Conservation (phyloP, 2,888 invertebrate genomes). For the Merodon equestris region DNA sequence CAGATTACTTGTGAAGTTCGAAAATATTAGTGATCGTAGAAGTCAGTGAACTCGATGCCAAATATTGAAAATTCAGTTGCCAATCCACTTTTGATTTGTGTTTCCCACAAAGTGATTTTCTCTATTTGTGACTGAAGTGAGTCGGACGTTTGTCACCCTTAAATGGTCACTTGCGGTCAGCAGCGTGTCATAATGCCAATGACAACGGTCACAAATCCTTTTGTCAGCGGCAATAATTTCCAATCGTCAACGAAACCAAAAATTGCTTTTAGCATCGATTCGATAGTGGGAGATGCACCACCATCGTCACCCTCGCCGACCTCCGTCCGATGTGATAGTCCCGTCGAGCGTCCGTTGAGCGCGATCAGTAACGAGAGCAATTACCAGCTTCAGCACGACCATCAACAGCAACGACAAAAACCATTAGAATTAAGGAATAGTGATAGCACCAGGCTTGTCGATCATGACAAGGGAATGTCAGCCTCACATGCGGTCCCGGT, state of each 20-base stretch:
- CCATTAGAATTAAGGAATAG: conserved; percentile 72
- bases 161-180: conserved; percentile 79
- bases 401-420: conserved; percentile 52
- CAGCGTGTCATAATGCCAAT: conserved; percentile 89
- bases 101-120: conserved; percentile 76
- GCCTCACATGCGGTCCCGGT: conserved; percentile 70
- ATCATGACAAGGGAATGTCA: conserved; percentile 35
- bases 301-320: conserved; percentile 68
- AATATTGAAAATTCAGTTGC: conserved; percentile 10
- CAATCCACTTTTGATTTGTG: conserved; percentile 10
- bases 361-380: conserved; percentile 55
- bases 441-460: conserved; percentile 46
- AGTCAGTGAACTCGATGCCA: conserved; percentile 31
- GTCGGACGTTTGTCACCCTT: conserved; percentile 50
- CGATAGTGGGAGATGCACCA: conserved; percentile 85
- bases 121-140: not conserved
- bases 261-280: conserved; percentile 96
- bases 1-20: not conserved
- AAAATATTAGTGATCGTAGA: not conserved
- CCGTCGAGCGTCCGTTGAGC: conserved; percentile 68
- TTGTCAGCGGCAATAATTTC: conserved; percentile 70
- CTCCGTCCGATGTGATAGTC: conserved; percentile 72
- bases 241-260: conserved; percentile 86
- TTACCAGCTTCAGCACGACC: conserved; percentile 42
- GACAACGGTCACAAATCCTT: conserved; percentile 83